A percentile compares a stretch with the other conserved stretches of the same genome.
Conservation (phyloP, 2,888 invertebrate species). For the Athalia circularis region DNA sequence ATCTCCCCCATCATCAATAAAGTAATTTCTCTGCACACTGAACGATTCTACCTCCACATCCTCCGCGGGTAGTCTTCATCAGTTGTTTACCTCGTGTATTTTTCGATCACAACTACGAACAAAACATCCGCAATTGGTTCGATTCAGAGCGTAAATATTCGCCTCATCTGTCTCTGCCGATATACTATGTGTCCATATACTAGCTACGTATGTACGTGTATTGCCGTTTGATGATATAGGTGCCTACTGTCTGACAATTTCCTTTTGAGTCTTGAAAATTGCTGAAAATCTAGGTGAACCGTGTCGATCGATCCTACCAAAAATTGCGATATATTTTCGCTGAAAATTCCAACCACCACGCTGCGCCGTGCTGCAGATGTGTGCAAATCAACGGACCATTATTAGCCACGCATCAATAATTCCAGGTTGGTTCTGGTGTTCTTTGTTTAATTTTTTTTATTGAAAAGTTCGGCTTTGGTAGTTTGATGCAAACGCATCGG, state of each 20-base stretch:
- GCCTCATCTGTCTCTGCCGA: conserved; percentile 9
- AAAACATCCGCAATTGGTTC: conserved; percentile 28
- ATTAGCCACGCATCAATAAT: no score
- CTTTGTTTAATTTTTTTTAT: no score
- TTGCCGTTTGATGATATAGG: neutral
- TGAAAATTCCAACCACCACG: neutral
- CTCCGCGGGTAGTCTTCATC: neutral
- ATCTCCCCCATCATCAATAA: conserved; percentile 54
- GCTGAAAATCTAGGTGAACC: conserved; percentile 17
- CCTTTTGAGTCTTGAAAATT: conserved; percentile 18
- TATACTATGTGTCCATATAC: no score
- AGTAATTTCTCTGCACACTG: conserved; percentile 48
- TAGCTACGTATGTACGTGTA: no score
- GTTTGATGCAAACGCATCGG: no score
- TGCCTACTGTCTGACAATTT: neutral
- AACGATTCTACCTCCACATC: conserved; percentile 12
- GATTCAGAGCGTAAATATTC: conserved; percentile 38
- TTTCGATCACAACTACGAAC: conserved; percentile 25
- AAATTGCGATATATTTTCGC: neutral
- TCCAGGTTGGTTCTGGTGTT: no score
- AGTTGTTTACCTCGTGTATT: conserved; percentile 34
- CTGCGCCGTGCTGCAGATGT: no score
- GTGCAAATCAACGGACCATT: no score
- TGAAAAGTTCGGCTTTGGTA: no score
- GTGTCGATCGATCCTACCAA: neutral